Evolutionary conservation across 2,113 vertebrate genomes (phyloP), one percentile per base, ranked within the genome.

Genomic region (Actenoides hombroni): DNA sequence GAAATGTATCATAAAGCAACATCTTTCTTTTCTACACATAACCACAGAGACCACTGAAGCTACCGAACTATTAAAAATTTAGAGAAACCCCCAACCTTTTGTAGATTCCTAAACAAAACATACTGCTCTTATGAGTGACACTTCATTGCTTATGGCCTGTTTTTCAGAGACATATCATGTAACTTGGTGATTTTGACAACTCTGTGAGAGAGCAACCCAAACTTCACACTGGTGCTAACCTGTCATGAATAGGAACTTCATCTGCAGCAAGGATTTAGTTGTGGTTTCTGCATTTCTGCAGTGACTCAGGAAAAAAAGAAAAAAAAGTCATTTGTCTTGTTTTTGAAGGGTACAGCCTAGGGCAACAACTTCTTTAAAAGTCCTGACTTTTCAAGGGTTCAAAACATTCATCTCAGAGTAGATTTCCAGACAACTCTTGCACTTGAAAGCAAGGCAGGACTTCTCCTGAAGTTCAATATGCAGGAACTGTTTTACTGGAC

Each of bases 331-430:
- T 63, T 49, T 48, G 2, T 3, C 3, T 69, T 33, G 2, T 5
- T 42, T 76, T 56, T 75, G 63, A 44, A 81, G 4, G 4, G 4
- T 64, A n/a, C 14, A 29, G 5, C 24, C 13, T 23, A 10, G 6
- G 21, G 6, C 0, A 3, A 86, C 4, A 21, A 61, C 0, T 21
- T 80, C 31, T 31, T 31, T 54, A 31, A 29, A 53, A 24, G 5
- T 26, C 18, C 5, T 24, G 24, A 21, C 23, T 39, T 86, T 68
- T 73, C 11, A 60, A 54, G 9, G 12, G 5, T 19, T 78, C 16
- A 71, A 54, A 81, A 60, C 5, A 10, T 68, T 5, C 25, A 56
- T 3, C 5, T 56, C 3, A 1, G 21, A 48, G 10, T 6, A 42
- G 3, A 49, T 69, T 83, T 88, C 31, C 16, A 37, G 26, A 48